Evolutionary conservation across 2,113 vertebrate species (phyloP).

Genomic region (Mormyrus lacerda): DNA sequence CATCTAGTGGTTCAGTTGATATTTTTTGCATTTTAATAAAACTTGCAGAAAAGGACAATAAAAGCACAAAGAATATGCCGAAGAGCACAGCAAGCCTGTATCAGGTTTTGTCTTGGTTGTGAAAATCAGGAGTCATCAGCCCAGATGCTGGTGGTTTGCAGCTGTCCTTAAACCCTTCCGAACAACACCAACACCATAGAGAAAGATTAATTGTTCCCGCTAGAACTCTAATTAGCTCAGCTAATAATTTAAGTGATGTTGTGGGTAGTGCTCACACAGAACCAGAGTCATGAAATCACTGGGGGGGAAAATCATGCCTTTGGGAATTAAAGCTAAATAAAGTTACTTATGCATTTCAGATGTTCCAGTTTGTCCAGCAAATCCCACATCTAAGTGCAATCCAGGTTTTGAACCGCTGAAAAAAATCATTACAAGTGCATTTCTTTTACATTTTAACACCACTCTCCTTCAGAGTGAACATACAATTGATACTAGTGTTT

Average conservation of each 20-base stretch:
- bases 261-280: background rate
- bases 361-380: background rate
- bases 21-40: background rate
- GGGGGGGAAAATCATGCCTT: background rate
- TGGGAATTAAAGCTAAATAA: background rate
- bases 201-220: background rate
- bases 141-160: background rate
- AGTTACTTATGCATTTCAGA: background rate
- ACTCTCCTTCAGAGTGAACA: background rate
- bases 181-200: background rate
- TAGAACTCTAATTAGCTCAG: background rate
- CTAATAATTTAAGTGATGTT: background rate
- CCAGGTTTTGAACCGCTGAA: background rate
- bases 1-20: background rate
- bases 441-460: background rate
- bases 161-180: background rate
- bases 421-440: background rate
- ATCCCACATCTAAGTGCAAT: background rate
- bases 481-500: background rate
- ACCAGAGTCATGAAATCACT: background rate
- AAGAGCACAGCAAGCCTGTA: background rate
- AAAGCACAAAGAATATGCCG: background rate
- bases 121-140: background rate
- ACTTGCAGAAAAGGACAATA: background rate
- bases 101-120: background rate